Evolutionary conservation across 2,797 vertebrate genomes (phyloP), one percentile per base, ranked within the genome.

Genomic region (Peromyscus aztecus): DNA sequence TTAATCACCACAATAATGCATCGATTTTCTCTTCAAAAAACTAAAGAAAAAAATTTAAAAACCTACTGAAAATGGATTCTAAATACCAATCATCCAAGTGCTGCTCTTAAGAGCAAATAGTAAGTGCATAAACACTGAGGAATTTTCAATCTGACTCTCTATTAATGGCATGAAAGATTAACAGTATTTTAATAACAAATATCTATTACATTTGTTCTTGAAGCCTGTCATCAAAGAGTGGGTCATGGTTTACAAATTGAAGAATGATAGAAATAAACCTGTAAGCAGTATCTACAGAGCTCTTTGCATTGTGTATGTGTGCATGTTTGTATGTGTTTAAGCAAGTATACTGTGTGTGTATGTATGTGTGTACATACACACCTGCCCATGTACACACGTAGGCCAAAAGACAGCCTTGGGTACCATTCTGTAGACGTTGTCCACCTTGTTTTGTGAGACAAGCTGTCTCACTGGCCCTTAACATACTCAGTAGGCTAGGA

Each of bases 1-100:
- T 85, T 92, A 89, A 94, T 96, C 77, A 89, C 78, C 78, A 86
- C 95, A 92, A 92, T 89, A 83, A 92, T 10, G 14, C 29, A 95
- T 2, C 43, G 34, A 49, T 67, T 92, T 95, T 83, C 77, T 59
- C 61, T 29, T 17, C 4, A 49, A 46, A 84, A 73, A 84, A 29
- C 4, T 37, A 76, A 90, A 95, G 57, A 4, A 55, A 55, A 46
- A 52, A 57, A 6, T 6, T 65, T 59, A 77, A n/a, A 67, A 14
- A 31, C 6, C 17, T 4, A 9, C 82, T 84, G 43, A 49, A 91
- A 95, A 96, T 29, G 78, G 43, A 92, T 76, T 71, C 67, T 93
- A 63, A 95, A 94, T 92, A 85, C n/a, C 46, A 93, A 78, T 8
- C 84, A 84, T 73, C 31, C 55, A 94, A 94, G 75, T 37, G 84